Evolutionary conservation across 2,888 invertebrate species (phyloP).

Genomic region (Anthrax anthrax): DNA sequence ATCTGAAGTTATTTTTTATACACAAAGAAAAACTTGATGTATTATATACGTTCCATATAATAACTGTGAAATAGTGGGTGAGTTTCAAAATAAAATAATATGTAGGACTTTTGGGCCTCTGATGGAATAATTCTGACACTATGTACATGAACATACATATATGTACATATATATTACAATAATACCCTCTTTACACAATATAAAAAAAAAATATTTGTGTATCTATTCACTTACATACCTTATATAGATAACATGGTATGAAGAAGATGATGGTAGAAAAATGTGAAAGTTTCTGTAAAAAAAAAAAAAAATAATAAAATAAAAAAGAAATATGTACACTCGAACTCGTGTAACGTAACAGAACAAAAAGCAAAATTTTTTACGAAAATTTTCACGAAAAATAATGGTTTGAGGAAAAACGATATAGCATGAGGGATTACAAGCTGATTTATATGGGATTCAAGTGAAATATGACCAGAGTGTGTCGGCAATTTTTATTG

Average conservation of each 20-base stretch:
- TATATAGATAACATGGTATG: no score
- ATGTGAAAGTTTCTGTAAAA: not conserved
- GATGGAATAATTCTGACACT: not conserved
- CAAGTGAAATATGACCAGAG: constrained; percentile 37
- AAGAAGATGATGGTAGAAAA: no score
- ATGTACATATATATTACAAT: no score
- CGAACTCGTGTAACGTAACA: not conserved
- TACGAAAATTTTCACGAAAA: constrained; percentile 16
- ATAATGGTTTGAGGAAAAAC: constrained; percentile 18
- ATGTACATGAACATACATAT: not conserved
- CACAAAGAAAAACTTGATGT: no score
- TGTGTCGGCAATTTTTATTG: constrained; percentile 39
- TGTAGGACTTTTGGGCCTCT: not conserved
- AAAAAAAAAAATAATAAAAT: not conserved
- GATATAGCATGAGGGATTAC: constrained; percentile 36
- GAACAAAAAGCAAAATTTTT: constrained; percentile 3
- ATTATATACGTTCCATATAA: no score
- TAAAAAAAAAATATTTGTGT: no score
- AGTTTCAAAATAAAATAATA: not conserved
- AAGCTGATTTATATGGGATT: constrained; percentile 37
- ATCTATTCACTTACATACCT: no score
- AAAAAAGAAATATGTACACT: not conserved
- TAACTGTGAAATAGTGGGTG: not conserved
- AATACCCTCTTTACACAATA: no score
- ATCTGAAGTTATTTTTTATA: no score